These are phyloP conservation scores for Belgica antarctica DNA, from an alignment of 2,888 invertebrate species.

Conservation along the genomic window DNA sequence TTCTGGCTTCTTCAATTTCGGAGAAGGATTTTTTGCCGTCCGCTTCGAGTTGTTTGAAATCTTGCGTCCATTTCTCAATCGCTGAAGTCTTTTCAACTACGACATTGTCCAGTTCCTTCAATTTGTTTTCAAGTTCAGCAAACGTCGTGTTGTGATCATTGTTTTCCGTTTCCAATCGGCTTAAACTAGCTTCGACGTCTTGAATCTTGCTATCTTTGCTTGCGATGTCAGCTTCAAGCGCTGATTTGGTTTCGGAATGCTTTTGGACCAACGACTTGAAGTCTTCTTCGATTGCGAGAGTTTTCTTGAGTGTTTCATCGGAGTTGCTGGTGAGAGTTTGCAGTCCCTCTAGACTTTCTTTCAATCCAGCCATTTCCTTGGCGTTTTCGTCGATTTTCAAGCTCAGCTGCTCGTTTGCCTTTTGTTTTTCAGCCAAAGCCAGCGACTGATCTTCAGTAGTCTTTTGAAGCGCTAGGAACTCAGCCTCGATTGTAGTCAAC, in stretches of 20 bases:
- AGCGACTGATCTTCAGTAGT: slow-evolving; percentile 47
- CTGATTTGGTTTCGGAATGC: slow-evolving; percentile 40
- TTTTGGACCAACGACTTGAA: slow-evolving; percentile 2
- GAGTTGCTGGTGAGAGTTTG: not conserved
- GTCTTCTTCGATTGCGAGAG: not conserved
- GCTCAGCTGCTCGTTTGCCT: not conserved
- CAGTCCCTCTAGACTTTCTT: not conserved
- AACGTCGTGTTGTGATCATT: slow-evolving; percentile 45
- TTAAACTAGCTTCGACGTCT: slow-evolving; percentile 49
- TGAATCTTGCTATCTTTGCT: slow-evolving; percentile 47
- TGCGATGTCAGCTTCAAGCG: slow-evolving; percentile 40
- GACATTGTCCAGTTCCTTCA: slow-evolving; percentile 55
- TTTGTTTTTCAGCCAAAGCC: not conserved
- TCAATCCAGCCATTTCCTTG: not conserved
- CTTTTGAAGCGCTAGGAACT: slow-evolving; percentile 48
- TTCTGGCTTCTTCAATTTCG: slow-evolving; percentile 44
- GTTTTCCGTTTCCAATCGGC: slow-evolving; percentile 49
- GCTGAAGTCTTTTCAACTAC: slow-evolving; percentile 48
- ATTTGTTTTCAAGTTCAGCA: slow-evolving; percentile 51
- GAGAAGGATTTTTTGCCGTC: slow-evolving; percentile 46
- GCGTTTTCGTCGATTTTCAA: not conserved
- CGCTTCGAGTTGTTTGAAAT: slow-evolving; percentile 51
- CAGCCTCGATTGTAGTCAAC: not conserved
- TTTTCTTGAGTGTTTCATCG: not conserved
- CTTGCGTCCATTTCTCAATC: slow-evolving; percentile 50